These are phyloP conservation scores for Apocrypta bakeri DNA, from an alignment of 1,140 invertebrate species.

Conservation along the genomic window DNA sequence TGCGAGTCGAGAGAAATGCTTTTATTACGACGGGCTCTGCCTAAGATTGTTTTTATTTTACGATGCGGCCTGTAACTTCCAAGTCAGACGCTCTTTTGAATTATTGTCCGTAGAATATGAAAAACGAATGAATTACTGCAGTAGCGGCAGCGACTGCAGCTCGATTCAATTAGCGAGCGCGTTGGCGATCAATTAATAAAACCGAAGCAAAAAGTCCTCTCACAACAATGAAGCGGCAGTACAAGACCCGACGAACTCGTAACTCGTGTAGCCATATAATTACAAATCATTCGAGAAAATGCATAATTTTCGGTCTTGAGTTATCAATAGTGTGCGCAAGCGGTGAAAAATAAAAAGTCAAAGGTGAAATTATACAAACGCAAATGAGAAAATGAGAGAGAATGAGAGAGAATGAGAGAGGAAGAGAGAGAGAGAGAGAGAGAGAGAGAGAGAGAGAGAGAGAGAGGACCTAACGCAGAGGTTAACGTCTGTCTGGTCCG, in stretches of 20 bases:
- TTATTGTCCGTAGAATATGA: not conserved
- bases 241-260: not conserved
- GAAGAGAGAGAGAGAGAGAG: constrained; percentile 48
- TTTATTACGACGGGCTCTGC: no score
- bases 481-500: constrained; percentile 49
- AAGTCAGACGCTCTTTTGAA: not conserved
- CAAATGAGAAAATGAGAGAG: not conserved
- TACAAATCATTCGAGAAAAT: constrained; percentile 16
- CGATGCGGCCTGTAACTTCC: not conserved
- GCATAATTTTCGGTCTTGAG: constrained; percentile 4
- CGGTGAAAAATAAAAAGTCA: constrained; percentile 50
- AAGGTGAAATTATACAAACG: constrained; percentile 55
- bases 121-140: not conserved
- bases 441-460: constrained; percentile 51
- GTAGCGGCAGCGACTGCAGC: no score
- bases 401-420: constrained; percentile 12
- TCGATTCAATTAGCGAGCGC: not conserved
- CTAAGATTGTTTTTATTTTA: not conserved
- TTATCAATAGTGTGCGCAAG: constrained; percentile 52
- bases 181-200: not conserved
- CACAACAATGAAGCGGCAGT: not conserved
- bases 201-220: not conserved
- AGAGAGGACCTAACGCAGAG: constrained; percentile 50
- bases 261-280: constrained; percentile 5
- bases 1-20: not conserved